A percentile compares a stretch with the other conserved stretches of the same genome.
phyloP scores from a whole-genome alignment of 2,797 vertebrate species.

The Lagodon rhomboides region DNA sequence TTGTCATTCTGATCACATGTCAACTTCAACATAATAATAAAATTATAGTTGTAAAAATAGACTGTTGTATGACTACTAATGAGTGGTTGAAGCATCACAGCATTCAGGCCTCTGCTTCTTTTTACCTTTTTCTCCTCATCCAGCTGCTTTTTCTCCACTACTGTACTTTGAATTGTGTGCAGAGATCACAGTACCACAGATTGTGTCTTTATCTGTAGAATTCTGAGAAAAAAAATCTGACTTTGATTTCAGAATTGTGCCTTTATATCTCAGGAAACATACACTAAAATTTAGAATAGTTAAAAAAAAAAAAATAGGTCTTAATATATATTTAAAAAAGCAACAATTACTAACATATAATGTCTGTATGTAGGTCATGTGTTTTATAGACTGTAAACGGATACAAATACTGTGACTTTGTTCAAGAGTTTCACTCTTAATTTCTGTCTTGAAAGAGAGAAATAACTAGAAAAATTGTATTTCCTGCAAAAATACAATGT shows the following conservation, averaged over 20 bases:
- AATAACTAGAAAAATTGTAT: too few species aligned
- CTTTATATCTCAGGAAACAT: too few species aligned
- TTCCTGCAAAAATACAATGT: too few species aligned
- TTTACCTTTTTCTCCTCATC: background rate
- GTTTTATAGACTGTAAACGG: background rate
- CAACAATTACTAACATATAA: background rate
- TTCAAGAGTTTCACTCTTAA: background rate
- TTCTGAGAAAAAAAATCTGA: too few species aligned
- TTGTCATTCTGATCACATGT: slow-evolving; percentile 22
- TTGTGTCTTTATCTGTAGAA: background rate
- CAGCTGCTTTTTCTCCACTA: background rate
- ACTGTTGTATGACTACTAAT: background rate
- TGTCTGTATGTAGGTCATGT: background rate
- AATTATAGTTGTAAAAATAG: slow-evolving; percentile 25
- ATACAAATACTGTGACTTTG: background rate
- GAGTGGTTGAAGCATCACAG: background rate
- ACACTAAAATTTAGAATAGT: too few species aligned
- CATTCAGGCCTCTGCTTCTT: background rate
- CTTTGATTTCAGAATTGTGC: too few species aligned
- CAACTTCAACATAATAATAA: slow-evolving; percentile 51
- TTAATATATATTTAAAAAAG: background rate
- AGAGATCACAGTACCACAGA: background rate
- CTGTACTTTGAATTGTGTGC: background rate
- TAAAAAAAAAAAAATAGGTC: background rate
- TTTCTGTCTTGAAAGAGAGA: too few species aligned